A percentile compares a stretch with the other conserved stretches of the same genome.
These are phyloP conservation scores for Eledona agricola DNA, from an alignment of 2,888 invertebrate species.

Conservation along the genomic window DNA sequence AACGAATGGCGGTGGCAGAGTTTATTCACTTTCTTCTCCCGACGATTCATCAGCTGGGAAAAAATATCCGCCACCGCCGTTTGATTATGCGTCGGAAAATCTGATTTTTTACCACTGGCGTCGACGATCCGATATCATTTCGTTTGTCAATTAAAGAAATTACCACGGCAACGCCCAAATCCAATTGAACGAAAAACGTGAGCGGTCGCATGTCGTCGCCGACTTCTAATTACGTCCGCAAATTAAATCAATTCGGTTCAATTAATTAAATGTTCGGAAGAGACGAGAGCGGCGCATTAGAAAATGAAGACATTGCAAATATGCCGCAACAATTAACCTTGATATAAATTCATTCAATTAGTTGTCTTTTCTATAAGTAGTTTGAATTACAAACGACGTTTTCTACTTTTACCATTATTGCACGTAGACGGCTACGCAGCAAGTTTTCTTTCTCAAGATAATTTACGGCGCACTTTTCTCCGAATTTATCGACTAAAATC, in stretches of 20 bases:
- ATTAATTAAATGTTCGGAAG: conserved; percentile 10
- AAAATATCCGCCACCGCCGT: conserved; percentile 1
- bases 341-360: conserved; percentile 14
- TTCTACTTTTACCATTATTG: conserved; percentile 25
- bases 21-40: conserved; percentile 4
- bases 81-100: conserved; percentile 10
- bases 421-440: no score
- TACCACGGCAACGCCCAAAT: conserved; percentile 18
- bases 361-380: conserved; percentile 1
- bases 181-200: conserved; percentile 19
- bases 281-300: not conserved
- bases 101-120: conserved; percentile 15
- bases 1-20: conserved; percentile 10
- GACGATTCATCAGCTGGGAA: conserved; percentile 1
- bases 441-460: no score
- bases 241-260: conserved; percentile 14
- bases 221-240: conserved; percentile 13
- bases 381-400: no score
- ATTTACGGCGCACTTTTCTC: no score
- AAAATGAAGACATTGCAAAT: not conserved
- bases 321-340: conserved; percentile 25
- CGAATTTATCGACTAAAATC: not conserved
- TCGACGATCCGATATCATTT: conserved; percentile 4
- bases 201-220: conserved; percentile 12
- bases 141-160: conserved; percentile 13